Conservation (phyloP, 2,888 invertebrate genomes). For the Cheilosia soror region DNA sequence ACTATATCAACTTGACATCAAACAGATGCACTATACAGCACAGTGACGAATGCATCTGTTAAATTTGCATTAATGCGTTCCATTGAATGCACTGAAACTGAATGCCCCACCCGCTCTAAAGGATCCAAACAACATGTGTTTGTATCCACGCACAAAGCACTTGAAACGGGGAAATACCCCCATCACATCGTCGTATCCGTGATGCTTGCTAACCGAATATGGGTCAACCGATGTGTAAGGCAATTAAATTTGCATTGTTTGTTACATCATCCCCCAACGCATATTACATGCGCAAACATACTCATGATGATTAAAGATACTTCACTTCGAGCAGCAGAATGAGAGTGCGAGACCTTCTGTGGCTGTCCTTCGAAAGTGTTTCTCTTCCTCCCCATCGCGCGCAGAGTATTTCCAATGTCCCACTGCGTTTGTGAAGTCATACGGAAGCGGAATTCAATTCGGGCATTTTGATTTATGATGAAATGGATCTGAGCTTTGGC, state of each 20-base stretch:
- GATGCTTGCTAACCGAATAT: conserved; percentile 28
- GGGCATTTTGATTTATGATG: conserved; percentile 55
- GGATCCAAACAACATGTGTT: conserved; percentile 14
- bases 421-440: conserved; percentile 31
- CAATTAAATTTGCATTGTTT: conserved; percentile 49
- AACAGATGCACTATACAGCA: conserved; percentile 25
- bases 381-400: background rate
- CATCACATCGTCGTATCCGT: background rate
- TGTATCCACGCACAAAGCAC: conserved; percentile 22
- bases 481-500: conserved; percentile 41
- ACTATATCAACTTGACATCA: conserved; percentile 49
- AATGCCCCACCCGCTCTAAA: conserved; percentile 14
- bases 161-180: conserved; percentile 51
- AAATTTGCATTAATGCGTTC: conserved; percentile 38
- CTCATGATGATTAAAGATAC: background rate
- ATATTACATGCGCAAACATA: conserved; percentile 11
- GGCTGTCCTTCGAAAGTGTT: conserved; percentile 1
- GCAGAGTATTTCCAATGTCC: background rate
- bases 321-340: background rate
- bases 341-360: background rate
- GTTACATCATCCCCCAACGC: conserved; percentile 20
- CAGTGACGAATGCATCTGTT: conserved; percentile 51
- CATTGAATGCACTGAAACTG: conserved; percentile 1
- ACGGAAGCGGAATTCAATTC: conserved; percentile 49
- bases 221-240: conserved; percentile 42